Evolutionary conservation across 1,140 invertebrate species (phyloP).

Genomic region (Whitmania pigra): DNA sequence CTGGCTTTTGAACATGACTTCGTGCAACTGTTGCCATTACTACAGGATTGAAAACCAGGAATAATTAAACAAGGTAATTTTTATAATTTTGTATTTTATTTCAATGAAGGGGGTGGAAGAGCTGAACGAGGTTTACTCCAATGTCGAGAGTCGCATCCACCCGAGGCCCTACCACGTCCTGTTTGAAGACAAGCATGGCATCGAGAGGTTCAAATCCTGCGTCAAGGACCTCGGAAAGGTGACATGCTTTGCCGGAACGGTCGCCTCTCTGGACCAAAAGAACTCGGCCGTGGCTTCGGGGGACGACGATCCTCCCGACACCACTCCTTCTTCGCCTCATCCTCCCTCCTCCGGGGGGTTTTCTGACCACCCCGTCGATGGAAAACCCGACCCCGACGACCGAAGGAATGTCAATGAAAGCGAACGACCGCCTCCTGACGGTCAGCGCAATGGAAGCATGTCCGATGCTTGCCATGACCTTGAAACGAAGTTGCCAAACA

Average conservation of each 20-base stretch:
- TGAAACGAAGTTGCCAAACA: not conserved
- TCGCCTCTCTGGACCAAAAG: not conserved
- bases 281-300: not conserved
- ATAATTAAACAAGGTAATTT: no score
- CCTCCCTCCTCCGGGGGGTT: not conserved
- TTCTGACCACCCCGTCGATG: no score
- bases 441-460: not conserved
- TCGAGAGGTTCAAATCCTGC: conserved; percentile 21
- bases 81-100: not conserved
- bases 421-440: not conserved
- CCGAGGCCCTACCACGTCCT: conserved; percentile 22
- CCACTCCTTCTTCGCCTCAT: not conserved
- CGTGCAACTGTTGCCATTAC: no score
- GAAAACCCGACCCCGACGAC: not conserved
- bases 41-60: no score
- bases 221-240: conserved; percentile 22
- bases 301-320: conserved; percentile 7
- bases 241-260: not conserved
- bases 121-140: conserved; percentile 21
- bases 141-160: conserved; percentile 20
- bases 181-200: conserved; percentile 24
- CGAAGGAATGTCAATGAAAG: not conserved
- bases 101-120: conserved; percentile 20
- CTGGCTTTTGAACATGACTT: no score
- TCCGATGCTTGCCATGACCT: not conserved